Evolutionary conservation across 2,888 invertebrate species (phyloP).

Genomic region (Steromphala cineraria): DNA sequence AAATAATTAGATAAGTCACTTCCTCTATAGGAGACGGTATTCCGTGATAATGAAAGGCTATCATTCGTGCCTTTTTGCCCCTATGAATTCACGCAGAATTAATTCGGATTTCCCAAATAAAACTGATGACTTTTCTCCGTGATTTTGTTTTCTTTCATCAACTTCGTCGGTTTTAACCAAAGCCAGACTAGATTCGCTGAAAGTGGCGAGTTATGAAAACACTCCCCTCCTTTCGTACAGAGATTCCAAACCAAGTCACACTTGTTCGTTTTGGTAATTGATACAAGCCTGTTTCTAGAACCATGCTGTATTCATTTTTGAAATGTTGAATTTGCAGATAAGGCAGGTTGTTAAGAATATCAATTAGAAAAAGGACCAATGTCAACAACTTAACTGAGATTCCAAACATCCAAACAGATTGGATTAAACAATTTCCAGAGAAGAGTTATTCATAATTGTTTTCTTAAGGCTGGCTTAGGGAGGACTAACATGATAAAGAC

Average conservation of each 20-base stretch:
- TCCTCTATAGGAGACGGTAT: not conserved
- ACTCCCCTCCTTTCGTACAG: not conserved
- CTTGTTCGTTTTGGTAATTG: conserved; percentile 13
- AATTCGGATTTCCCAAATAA: conserved; percentile 30
- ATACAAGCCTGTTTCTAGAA: not conserved
- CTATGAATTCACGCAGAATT: conserved; percentile 19
- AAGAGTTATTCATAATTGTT: not conserved
- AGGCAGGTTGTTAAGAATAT: not conserved
- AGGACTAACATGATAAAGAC: not conserved
- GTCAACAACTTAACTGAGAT: not conserved
- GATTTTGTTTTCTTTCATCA: conserved; percentile 23
- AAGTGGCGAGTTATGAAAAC: conserved; percentile 18
- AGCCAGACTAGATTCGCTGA: not conserved
- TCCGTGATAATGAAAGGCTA: conserved; percentile 12
- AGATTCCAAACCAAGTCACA: not conserved
- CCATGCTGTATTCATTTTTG: not conserved
- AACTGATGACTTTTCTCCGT: conserved; percentile 24
- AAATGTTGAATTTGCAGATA: not conserved
- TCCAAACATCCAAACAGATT: conserved; percentile 3
- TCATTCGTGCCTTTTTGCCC: conserved; percentile 25
- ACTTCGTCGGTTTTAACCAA: not conserved
- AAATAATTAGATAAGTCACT: conserved; percentile 30
- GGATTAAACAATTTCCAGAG: not conserved
- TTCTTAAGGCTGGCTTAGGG: not conserved
- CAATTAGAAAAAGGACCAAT: not conserved